Evolutionary conservation across 2,888 invertebrate genomes (phyloP), one percentile per base, ranked within the genome.

Genomic region (Drosophila siamana): DNA sequence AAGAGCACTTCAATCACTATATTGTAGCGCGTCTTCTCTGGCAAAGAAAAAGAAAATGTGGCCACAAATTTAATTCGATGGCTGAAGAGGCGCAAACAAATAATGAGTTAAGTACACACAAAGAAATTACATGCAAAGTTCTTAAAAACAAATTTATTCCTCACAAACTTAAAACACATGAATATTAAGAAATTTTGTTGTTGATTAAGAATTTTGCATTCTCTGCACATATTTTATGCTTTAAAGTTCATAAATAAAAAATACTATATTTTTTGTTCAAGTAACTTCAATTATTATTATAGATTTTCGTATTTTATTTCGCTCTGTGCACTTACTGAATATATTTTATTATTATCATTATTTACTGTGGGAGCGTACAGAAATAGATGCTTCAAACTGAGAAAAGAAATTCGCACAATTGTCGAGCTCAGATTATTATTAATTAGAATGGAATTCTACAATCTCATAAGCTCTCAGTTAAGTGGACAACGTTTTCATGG

Each of bases 1-100:
- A 46, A 54, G 13, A 48, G 41, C 28, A 47, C n/a, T 51, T 51
- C 8, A 47, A 36, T 13, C 11, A 26, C 22, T 50, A 44, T 19
- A 38, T 15, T 28, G 38, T 46, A 33, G 24, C 7, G 22, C 8
- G 13, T 46, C 52, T 52, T 36, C 16, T 15, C n/a, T 26, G 19
- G 28, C 22, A 9, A 26, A 11, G 24, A 28, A 26, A 15, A 15
- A 13, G 4, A 6, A 46, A 24, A 44, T 33, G 16, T 24, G 28
- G 40, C 47, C 43, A 15, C 30, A 30, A 13, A 30, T 22, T 22
- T 26, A 47, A 41, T 40, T 26, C 6, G 36, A 48, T 40, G 38
- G 41, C 41, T 40, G 38, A 22, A n/a, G 33, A 33, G n/a, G 5
- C 4, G 26, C 9, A 19, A 9, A 57, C 15, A 7, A 38, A 38